Evolutionary conservation across 2,113 vertebrate genomes (phyloP), one percentile per base, ranked within the genome.

Genomic region (Albula goreensis): DNA sequence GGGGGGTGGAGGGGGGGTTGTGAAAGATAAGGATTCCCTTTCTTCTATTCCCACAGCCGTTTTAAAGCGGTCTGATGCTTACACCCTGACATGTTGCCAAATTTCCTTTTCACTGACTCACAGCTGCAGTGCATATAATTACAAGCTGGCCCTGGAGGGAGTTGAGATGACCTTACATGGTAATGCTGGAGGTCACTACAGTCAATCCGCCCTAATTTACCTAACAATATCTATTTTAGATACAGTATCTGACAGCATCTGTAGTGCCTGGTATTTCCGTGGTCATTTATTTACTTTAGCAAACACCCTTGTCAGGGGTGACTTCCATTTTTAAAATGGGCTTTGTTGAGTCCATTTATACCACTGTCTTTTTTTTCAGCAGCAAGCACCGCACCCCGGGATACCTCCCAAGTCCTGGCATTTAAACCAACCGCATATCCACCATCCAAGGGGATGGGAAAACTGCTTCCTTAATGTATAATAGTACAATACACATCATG

Each of bases 121-220:
- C 63, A 66, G 60, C n/a, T 70, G 60, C 49, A 4, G 63, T 22
- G 57, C 60, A 83, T 22, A 22, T 70, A 84, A 84, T 70, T 50
- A 70, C 57, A 11, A 49, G 56, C 57, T 13, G 31, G 9, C 15
- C 19, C 50, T 50, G 41, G 53, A 6, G 22, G 52, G 81, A 53
- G 60, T 10, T 50, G 17, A n/a, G 83, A 70, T 70, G 83, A 84
- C 83, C 83, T 84, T 70, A 74, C 63, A 84, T 50, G 60, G 49
- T 41, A 74, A 84, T 74, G 79, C 63, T 70, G 49, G 83, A 84
- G 60, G 83, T 84, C 57, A 84, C 25, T 31, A 50, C 70, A n/a
- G 70, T 31, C 70, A 74, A 50, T 50, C 48, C 51, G 13, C 22
- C 79, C 49, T 5, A 80, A 74, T 31, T 13, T 80, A 6, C 79